Base-by-base conservation (phyloP, 2,113 vertebrate species). In the Pterocles orientalis region DNA sequence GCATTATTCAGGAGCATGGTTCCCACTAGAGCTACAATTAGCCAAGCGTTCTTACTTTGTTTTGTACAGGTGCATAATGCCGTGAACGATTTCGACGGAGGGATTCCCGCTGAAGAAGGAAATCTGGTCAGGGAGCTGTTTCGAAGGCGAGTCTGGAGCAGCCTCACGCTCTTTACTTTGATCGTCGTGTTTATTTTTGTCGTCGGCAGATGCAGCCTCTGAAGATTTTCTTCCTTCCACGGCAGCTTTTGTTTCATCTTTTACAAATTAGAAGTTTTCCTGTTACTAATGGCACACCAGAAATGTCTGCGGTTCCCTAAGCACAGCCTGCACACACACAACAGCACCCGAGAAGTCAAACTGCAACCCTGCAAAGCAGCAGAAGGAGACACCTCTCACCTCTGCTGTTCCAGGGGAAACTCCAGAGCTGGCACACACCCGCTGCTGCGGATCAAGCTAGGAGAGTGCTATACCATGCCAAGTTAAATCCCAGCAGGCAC, bases 61-160 rank as follows among this genome's bases (percentile, higher is more conserved):
- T 97, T 99, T 99, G 96, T 99, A 99, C 25, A 99, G 98, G 60
- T 99, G 99, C 99, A 99, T 99, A 84, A 99, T 99, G n/a, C 99
- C 99, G 15, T 99, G 99, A 81, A 99, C 98, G 5, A 99, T 99
- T 97, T 99, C 99, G 47, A 99, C 99, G 0, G 99, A 99, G 1
- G 99, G 99, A 77, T 99, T 99, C 72, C 99, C 99, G 2, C 99
- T 99, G 98, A 99, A 99, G 98, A 99, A 99, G 14, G 99, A 99
- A 82, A 99, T 99, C 98, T 99, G 99, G 80, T 99, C 99, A 3
- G 99, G 99, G 80, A 99, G 98, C 96, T 99, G 99, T 86, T 99
- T 99, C 34, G 99, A 99, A 17, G 99, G 99, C 0, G 99, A 99
- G 72, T 99, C 99, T 0, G 98, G 98, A 41, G 97, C 86, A 18